Evolutionary conservation across 2,113 vertebrate species (phyloP).

Genomic region (Orthonyx spaldingii): DNA sequence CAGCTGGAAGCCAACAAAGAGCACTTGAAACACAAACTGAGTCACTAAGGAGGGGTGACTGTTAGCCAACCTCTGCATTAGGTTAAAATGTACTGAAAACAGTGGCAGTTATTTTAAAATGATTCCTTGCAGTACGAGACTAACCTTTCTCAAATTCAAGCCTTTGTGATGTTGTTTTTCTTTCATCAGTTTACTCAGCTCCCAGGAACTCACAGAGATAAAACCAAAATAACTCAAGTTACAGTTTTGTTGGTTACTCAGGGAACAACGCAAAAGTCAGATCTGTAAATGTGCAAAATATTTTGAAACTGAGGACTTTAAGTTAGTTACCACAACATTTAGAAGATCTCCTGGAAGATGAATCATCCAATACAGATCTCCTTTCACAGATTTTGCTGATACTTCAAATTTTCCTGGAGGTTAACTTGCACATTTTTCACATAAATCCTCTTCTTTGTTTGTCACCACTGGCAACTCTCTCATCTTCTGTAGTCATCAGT

Average conservation of each 20-base stretch:
- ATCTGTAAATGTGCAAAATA: neutral
- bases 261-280: neutral
- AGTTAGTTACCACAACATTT: neutral
- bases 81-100: neutral
- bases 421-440: neutral
- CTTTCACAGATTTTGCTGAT: neutral
- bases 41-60: neutral
- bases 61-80: neutral
- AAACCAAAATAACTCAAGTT: neutral
- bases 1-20: neutral
- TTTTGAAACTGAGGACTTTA: neutral
- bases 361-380: neutral
- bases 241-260: neutral
- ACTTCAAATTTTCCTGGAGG: neutral
- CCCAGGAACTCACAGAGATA: neutral
- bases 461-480: neutral
- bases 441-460: neutral
- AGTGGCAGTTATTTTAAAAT: neutral
- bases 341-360: neutral
- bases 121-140: neutral
- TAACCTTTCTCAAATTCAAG: neutral
- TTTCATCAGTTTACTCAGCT: neutral
- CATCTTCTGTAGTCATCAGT: neutral
- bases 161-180: neutral
- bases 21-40: neutral